A percentile compares a stretch with the other conserved stretches of the same genome.
These are phyloP conservation scores for Eulacestoma nigropectus DNA, from an alignment of 2,113 vertebrate species.

Conservation along the genomic window DNA sequence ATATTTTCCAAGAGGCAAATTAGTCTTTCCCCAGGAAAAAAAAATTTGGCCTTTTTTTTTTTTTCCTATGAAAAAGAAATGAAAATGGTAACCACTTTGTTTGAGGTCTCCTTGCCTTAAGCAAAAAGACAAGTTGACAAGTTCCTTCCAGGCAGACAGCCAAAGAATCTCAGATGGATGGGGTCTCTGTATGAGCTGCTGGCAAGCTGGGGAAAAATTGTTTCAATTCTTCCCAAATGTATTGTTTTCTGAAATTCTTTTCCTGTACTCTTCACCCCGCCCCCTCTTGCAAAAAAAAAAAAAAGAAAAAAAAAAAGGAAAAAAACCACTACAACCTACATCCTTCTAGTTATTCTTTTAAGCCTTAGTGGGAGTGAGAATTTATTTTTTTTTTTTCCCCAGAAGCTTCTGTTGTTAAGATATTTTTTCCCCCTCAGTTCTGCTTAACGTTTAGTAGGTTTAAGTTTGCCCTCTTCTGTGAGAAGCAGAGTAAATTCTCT, in stretches of 20 bases:
- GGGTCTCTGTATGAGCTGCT: not conserved
- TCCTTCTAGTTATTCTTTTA: not conserved
- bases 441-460: not conserved
- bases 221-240: conserved; percentile 8
- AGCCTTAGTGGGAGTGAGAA: not conserved
- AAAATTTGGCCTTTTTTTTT: not conserved
- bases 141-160: conserved; percentile 42
- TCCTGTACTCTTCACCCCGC: not conserved
- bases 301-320: not conserved
- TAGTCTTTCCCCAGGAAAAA: not conserved
- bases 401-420: not conserved
- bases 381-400: not conserved
- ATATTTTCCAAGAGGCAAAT: not conserved
- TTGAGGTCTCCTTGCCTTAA: conserved; percentile 34
- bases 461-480: not conserved
- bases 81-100: not conserved
- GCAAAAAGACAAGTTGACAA: conserved; percentile 41
- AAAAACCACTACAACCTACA: not conserved
- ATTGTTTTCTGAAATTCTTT: not conserved
- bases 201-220: not conserved
- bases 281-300: not conserved
- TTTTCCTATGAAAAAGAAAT: not conserved
- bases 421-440: not conserved
- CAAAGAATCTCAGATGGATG: conserved; percentile 35
- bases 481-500: not conserved